phyloP scores from a whole-genome alignment of 2,888 invertebrate species.

The Tachina fera region DNA sequence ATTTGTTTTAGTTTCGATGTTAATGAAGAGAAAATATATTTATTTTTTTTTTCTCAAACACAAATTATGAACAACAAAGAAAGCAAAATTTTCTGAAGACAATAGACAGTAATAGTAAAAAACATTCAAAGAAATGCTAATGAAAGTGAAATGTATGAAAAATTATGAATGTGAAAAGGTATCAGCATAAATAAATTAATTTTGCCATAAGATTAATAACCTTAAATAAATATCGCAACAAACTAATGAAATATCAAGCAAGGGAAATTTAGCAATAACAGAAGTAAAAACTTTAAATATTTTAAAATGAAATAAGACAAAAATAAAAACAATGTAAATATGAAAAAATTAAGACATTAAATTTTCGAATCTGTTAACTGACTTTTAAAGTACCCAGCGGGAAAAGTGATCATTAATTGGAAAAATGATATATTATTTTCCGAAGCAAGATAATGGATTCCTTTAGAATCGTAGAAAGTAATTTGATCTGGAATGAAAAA shows the following conservation, averaged over 20 bases:
- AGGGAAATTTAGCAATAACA: neutral
- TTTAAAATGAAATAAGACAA: neutral
- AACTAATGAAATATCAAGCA: neutral
- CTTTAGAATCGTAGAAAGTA: too few relatives aligned
- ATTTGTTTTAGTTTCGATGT: neutral
- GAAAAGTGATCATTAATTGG: too few relatives aligned
- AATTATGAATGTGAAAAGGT: neutral
- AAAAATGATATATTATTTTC: too few relatives aligned
- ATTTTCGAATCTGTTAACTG: too few relatives aligned
- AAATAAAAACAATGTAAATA: neutral
- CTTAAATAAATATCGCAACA: neutral
- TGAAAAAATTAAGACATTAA: too few relatives aligned
- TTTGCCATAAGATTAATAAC: neutral
- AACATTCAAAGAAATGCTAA: neutral
- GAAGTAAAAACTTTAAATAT: neutral
- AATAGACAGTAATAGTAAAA: conserved; percentile 26
- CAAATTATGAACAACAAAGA: conserved; percentile 9
- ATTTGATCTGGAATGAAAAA: too few relatives aligned
- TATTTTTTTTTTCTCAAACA: neutral
- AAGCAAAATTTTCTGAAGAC: conserved; percentile 53
- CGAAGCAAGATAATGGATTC: too few relatives aligned
- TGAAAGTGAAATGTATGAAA: conserved; percentile 53
- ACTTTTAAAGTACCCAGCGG: too few relatives aligned
- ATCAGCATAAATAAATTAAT: neutral
- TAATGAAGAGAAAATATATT: conserved; percentile 13